Conservation (phyloP, 2,797 vertebrate genomes). For the Silurus lanzhouensis region DNA sequence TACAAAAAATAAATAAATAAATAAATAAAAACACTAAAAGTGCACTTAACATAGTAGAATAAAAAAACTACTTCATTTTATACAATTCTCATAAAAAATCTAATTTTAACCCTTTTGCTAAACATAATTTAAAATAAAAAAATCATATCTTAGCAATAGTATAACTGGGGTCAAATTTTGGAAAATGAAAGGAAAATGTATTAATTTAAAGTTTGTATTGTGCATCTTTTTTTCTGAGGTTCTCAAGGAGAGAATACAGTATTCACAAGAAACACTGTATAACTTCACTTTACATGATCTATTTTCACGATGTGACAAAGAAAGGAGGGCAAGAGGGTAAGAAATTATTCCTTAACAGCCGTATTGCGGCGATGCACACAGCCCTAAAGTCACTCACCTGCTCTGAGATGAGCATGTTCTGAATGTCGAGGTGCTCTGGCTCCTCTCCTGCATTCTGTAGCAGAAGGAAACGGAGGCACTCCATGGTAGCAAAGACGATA, state of each 20-base stretch:
- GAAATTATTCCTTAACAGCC: background rate
- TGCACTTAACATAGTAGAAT: background rate
- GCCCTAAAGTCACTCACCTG: slow-evolving; percentile 75
- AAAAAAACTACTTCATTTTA: background rate
- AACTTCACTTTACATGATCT: background rate
- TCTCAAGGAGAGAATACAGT: background rate
- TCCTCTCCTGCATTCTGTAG: slow-evolving; percentile 74
- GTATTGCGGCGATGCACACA: background rate
- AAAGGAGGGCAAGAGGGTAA: too few relatives aligned
- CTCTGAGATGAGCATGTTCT: slow-evolving; percentile 83
- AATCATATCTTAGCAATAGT: background rate
- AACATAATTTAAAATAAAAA: background rate
- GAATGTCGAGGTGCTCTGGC: slow-evolving; percentile 72
- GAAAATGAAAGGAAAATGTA: too few relatives aligned
- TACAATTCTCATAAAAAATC: background rate
- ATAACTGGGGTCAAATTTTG: too few relatives aligned
- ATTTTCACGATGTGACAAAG: background rate
- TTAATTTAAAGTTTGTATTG: too few relatives aligned
- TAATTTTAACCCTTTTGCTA: background rate
- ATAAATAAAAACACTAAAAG: background rate
- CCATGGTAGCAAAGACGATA: slow-evolving; percentile 82
- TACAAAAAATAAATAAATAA: background rate
- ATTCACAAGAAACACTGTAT: background rate
- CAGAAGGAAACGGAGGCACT: slow-evolving; percentile 86
- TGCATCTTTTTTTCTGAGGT: too few relatives aligned